Percentiles rank a stretch among this genome's conserved stretches.
Evolutionary conservation across 30 jellyfish, hydroid and myxozoan genomes (phyloP).

Genomic region (Rhopilema esculentum): DNA sequence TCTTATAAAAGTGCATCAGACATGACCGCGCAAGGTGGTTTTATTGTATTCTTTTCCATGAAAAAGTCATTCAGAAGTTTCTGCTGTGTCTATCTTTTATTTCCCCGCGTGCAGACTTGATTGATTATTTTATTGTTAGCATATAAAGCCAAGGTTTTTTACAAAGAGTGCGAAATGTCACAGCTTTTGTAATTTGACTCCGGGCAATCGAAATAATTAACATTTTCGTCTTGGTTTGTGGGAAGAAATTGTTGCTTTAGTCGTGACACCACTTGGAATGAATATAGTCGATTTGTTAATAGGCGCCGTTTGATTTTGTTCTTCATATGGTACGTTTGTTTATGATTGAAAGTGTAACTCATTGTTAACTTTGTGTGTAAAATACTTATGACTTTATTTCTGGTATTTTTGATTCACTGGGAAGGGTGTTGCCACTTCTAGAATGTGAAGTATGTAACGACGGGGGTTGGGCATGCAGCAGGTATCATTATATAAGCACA

Average conservation of each 20-base stretch:
- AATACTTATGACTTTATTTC: not conserved
- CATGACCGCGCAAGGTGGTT: not conserved
- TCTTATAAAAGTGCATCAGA: not conserved
- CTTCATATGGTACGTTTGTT: not conserved
- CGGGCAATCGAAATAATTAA: not conserved
- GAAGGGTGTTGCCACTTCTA: slow-evolving; percentile 9
- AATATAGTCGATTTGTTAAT: too few relatives aligned
- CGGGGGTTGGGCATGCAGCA: slow-evolving; percentile 19
- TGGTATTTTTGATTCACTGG: not conserved
- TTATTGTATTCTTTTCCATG: not conserved
- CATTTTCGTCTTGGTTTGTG: not conserved
- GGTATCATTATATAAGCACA: slow-evolving; percentile 5
- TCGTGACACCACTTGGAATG: not conserved
- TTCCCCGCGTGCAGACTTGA: not conserved
- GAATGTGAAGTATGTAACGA: not conserved
- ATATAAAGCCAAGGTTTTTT: not conserved
- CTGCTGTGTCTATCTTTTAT: not conserved
- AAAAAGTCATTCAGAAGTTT: not conserved
- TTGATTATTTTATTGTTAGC: not conserved
- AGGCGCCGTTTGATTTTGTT: not conserved
- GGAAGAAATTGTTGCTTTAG: not conserved
- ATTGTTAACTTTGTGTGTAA: too few relatives aligned
- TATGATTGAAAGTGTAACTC: not conserved
- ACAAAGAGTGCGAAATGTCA: not conserved
- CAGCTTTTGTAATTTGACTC: not conserved